Base-by-base conservation (phyloP, 2,113 vertebrate species). In the Myiozetetes cayanensis region DNA sequence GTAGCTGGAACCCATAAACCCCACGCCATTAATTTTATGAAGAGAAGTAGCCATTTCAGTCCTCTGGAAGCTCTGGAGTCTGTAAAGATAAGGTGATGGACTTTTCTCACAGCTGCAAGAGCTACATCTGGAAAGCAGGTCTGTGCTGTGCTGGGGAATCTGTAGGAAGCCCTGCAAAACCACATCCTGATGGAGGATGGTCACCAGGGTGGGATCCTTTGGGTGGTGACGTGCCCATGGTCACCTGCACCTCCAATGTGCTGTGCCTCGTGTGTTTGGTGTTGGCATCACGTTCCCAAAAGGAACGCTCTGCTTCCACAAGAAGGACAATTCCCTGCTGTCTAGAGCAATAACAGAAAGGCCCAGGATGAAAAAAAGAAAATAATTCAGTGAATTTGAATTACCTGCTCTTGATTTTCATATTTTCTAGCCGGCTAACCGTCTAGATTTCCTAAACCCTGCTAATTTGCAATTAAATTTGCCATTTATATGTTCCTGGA, bases 381-480 rank as follows among this genome's bases (percentile, higher is more conserved):
- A 82, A 6, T 23, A 24, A 43, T 43, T 70, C 12, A 23, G 22
- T 63, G 43, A 56, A 71, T 84, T 37, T 84, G 43, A n/a, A 63
- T 93, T 92, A 68, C 56, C 52, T 86, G 77, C 75, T 91, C 85
- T 94, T 96, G 88, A 90, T 58, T 94, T 96, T 96, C 87, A 49
- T 52, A 72, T 96, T 85, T 95, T 70, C 74, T 94, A 92, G 66
- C 78, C n/a, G 63, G 53, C 61, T 89, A 94, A 84, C 96, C 93
- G 85, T 79, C 95, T 96, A 85, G 96, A 91, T 97, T 97, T 97
- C 94, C 94, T 96, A 97, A 97, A 88, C 75, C 9, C 91, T 65
- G 68, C 94, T 97, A 96, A 97, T 97, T 98, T 97, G 95, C 93
- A 96, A 94, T 96, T 97, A 94, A 97, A 97, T 97, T 97, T 97